Conservation (phyloP, 2,888 invertebrate species). For the Lycocerus yunnanus region DNA sequence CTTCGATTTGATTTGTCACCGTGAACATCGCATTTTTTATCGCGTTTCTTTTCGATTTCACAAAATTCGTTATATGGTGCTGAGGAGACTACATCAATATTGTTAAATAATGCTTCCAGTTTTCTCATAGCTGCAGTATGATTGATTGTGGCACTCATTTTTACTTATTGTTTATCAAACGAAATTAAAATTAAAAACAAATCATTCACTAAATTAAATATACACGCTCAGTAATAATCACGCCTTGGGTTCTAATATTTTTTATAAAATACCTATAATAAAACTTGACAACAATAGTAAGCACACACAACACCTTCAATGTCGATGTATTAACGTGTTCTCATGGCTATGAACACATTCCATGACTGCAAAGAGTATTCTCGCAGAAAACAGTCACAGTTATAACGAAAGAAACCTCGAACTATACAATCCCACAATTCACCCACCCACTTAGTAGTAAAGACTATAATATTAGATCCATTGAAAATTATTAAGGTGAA, state of each 20-base stretch:
- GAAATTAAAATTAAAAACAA: not conserved
- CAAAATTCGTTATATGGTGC: conserved; percentile 41
- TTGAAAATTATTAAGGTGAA: not conserved
- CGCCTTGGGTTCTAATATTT: too few relatives aligned
- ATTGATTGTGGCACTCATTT: conserved; percentile 54
- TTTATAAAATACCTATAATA: not conserved
- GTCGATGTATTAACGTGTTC: conserved; percentile 46
- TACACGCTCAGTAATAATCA: not conserved
- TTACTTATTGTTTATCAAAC: not conserved
- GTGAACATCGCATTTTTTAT: conserved; percentile 74
- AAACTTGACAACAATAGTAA: conserved; percentile 6
- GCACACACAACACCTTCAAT: conserved; percentile 16
- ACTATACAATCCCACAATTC: conserved; percentile 26
- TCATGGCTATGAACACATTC: conserved; percentile 47
- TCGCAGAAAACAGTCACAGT: conserved; percentile 35
- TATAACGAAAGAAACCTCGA: conserved; percentile 31
- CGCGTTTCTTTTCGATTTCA: conserved; percentile 62
- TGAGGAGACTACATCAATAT: conserved; percentile 58
- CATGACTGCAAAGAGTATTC: conserved; percentile 40
- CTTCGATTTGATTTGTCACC: conserved; percentile 60
- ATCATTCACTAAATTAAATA: not conserved
- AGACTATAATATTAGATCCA: not conserved
- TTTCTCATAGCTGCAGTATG: conserved; percentile 72
- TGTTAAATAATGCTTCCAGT: conserved; percentile 73
- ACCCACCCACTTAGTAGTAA: conserved; percentile 14